Base-by-base conservation (phyloP, 1,140 invertebrate genomes). In the Zeugodacus cucurbitae region DNA sequence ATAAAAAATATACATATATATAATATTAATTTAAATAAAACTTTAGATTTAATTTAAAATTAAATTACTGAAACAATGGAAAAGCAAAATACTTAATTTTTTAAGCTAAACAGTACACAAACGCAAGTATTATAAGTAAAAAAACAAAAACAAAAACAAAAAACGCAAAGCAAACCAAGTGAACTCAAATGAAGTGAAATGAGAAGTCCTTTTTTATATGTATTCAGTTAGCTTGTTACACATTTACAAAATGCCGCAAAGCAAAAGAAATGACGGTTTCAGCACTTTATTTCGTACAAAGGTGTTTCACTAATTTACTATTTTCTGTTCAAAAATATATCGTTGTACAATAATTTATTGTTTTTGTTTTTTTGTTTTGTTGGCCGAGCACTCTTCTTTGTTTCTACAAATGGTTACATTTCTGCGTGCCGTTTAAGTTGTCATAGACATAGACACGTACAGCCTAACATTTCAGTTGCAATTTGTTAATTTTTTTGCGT, bases 51-150 rank as follows among this genome's bases (percentile, higher is more conserved):
- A 32, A 87, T 62, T 58, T 87, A 59, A 34, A 32, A 87, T 87
- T 34, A 87, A 10, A 41, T 26, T 86, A n/a, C 6, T 59, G 14
- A 86, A 86, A 64, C 64, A 86, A 82, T 54, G 57, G 22, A 74
- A 48, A 88, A 37, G 44, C 44, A 82, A 88, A 58, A 41, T 37
- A 85, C 48, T 86, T 87, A 82, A 87, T 67, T 86, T 86, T 70
- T 64, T 64, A 88, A 87, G 82, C 11, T 64, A 86, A 64, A 88
- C 85, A 22, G 87, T 87, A 44, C 34, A 48, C 6, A 88, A 86
- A 86, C 34, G 59, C 48, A 86, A 87, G 86, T 58, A 88, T 87
- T 57, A 88, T 78, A 70, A 88, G 74, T 41, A 59, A 88, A 86
- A 82, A n/a, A 4, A 34, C 37, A 59, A 48, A 26, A 58, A 37